A percentile compares a stretch with the other conserved stretches of the same genome.
Conservation (phyloP, 2,113 vertebrate genomes). For the Nothocercus nigrocapillus region DNA sequence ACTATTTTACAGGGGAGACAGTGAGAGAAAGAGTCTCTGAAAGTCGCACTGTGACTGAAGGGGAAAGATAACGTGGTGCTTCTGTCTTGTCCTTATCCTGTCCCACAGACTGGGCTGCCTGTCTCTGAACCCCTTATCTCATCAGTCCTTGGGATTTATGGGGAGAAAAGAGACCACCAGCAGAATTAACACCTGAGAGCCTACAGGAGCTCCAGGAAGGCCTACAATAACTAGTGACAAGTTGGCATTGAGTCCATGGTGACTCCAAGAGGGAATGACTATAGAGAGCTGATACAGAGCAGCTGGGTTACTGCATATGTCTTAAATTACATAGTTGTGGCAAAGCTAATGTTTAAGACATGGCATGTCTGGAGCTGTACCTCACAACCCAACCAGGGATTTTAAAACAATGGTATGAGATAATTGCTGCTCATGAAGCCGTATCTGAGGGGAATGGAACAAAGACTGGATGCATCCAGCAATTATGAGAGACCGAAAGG, state of each 20-base stretch:
- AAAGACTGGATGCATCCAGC: conserved; percentile 7
- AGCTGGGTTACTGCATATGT: background rate
- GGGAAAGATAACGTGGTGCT: background rate
- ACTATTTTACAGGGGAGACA: background rate
- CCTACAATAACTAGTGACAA: background rate
- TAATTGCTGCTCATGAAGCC: conserved; percentile 28
- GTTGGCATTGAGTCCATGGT: background rate
- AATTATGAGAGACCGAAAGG: conserved; percentile 6
- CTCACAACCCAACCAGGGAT: conserved; percentile 11
- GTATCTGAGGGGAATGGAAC: background rate
- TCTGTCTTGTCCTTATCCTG: fast-evolving
- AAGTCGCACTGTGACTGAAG: background rate
- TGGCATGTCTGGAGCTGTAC: conserved; percentile 39
- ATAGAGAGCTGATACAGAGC: background rate
- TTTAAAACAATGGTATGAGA: conserved; percentile 38
- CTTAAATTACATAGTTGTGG: background rate
- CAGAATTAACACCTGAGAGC: background rate
- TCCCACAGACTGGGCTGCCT: background rate
- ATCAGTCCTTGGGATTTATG: background rate
- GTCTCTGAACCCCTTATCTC: background rate
- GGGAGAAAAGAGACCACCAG: background rate
- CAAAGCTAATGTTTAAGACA: background rate
- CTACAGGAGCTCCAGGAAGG: background rate
- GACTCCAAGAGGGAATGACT: background rate
- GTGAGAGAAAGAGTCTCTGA: background rate